Evolutionary conservation across 2,888 invertebrate species (phyloP).

Genomic region (Masnerella sp.): DNA sequence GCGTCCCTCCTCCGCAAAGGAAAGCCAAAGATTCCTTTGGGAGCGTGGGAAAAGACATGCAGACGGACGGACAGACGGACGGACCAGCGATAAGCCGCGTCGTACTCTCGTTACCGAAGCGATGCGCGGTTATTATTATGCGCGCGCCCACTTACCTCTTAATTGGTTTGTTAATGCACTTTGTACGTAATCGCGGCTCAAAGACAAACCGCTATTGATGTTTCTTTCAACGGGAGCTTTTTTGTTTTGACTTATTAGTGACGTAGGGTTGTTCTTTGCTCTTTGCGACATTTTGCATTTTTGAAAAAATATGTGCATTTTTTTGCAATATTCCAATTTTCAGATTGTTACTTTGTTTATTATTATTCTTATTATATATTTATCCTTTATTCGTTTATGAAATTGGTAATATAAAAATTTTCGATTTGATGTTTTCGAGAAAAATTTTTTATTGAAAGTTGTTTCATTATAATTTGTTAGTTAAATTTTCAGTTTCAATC

Average conservation of each 20-base stretch:
- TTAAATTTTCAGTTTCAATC: no score
- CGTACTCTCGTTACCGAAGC: slow-evolving; percentile 51
- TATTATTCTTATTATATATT: no score
- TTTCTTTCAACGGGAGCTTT: slow-evolving; percentile 27
- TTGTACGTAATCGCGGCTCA: slow-evolving; percentile 48
- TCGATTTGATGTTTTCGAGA: no score
- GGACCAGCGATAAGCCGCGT: slow-evolving; percentile 45
- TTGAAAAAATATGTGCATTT: no score
- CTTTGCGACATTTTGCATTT: neutral
- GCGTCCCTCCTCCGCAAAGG: slow-evolving; percentile 28
- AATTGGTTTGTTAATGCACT: slow-evolving; percentile 57
- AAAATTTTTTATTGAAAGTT: no score
- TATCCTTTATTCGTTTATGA: no score
- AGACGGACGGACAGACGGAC: slow-evolving; percentile 27
- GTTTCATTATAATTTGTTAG: no score
- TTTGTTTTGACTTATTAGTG: slow-evolving; percentile 17
- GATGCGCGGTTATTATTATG: slow-evolving; percentile 50
- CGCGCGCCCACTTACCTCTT: slow-evolving; percentile 48
- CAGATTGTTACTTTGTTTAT: no score
- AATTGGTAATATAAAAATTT: no score
- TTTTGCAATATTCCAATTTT: no score
- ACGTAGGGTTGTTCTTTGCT: neutral
- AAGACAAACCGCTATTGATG: slow-evolving; percentile 45
- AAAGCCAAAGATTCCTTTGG: slow-evolving; percentile 56
- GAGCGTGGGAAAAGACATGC: slow-evolving; percentile 58